Percentiles rank a stretch among this genome's conserved stretches.
Evolutionary conservation across 2,888 invertebrate genomes (phyloP).

Genomic region (Spatulosminthurus flaviceps): DNA sequence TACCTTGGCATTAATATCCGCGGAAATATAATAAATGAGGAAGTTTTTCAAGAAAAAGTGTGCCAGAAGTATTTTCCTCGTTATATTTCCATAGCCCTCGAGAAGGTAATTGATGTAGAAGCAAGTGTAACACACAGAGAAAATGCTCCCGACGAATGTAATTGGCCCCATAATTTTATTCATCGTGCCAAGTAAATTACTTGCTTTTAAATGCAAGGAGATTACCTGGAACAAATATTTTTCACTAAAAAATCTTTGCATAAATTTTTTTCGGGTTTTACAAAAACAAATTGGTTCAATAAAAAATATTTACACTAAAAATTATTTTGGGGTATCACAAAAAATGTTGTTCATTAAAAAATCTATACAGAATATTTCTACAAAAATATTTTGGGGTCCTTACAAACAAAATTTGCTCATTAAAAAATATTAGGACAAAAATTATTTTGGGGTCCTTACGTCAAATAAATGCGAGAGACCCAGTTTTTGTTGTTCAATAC

Average conservation of each 20-base stretch:
- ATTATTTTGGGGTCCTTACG: neutral
- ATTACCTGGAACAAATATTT: slow-evolving; percentile 15
- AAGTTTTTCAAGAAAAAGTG: slow-evolving; percentile 8
- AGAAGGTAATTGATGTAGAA: slow-evolving; percentile 10
- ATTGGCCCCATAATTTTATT: neutral
- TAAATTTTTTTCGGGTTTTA: too few relatives aligned
- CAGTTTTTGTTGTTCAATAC: neutral
- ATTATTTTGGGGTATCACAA: too few relatives aligned
- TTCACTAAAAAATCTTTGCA: too few relatives aligned
- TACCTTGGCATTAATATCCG: slow-evolving; percentile 4
- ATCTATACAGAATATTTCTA: too few relatives aligned
- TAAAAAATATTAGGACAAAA: too few relatives aligned
- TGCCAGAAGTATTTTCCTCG: neutral
- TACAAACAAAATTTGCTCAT: too few relatives aligned
- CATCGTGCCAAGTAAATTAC: neutral
- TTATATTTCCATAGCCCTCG: neutral
- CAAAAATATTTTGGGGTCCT: too few relatives aligned
- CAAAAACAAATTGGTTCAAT: too few relatives aligned
- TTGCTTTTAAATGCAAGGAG: neutral
- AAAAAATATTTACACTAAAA: too few relatives aligned
- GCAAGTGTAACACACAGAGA: neutral
- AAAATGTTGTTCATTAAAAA: too few relatives aligned
- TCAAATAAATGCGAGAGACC: neutral
- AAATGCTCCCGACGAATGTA: slow-evolving; percentile 8
- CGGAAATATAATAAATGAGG: neutral